Base-by-base conservation (phyloP, 1,140 invertebrate genomes). In the Lepidotrigona ventralis region DNA sequence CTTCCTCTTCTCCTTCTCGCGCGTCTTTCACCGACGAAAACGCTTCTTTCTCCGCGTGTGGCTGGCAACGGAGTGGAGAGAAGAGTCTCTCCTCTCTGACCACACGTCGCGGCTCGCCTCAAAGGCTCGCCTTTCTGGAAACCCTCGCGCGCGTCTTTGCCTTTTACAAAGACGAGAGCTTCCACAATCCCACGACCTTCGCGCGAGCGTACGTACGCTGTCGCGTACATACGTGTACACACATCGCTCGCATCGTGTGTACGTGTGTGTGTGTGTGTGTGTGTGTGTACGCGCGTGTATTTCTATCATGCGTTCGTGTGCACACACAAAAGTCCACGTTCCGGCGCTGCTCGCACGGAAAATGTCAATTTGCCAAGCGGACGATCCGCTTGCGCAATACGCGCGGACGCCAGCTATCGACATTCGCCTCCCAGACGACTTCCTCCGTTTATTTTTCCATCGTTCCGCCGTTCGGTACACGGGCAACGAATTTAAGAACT, bases 51-150 rank as follows among this genome's bases (percentile, higher is more conserved):
- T 77, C 63, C 15, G 11, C 21, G 12, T 46, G 39, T 54, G 70
- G 39, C 11, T 76, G 26, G 26, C 39, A 60, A 23, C 58, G 14
- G 23, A 0, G 15, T 14, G 14, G 23, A 15, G 51, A 60, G 58
- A 60, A 6, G 9, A 21, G 53, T 21, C 17, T 6, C 17, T 56
- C 17, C 15, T 64, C 66, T 75, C 54, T 78, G 69, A 51, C 71
- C 60, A 68, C 60, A 68, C 68, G 51, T 75, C 85, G 77, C 60
- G 64, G 29, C 56, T 26, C 60, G 60, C 83, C 81, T 81, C 64
- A 79, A 85, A 83, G 76, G 54, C 33, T 83, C 56, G 63, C 46
- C 79, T 86, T 88, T 88, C 70, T 86, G 82, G 66, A 89, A 83
- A 86, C n/a, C 58, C 39, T 46, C 60, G 72, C 70, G n/a, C 53